Evolutionary conservation across 2,888 invertebrate genomes (phyloP).

Genomic region (Drosophila prostipennis): DNA sequence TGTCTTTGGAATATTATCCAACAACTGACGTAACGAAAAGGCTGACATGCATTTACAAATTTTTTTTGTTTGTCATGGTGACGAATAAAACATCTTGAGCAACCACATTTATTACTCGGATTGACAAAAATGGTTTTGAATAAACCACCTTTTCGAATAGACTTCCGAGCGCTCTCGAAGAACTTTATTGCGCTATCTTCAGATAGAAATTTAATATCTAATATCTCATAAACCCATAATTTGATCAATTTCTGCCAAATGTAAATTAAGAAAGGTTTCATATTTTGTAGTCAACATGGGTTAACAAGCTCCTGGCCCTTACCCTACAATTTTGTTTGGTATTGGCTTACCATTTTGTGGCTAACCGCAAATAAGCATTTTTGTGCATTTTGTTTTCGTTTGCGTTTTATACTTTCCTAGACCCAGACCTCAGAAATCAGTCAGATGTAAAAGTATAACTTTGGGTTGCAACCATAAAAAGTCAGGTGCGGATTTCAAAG

Average conservation of each 20-base stretch:
- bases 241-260: too few relatives aligned
- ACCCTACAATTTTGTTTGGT: not conserved
- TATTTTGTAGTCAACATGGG: not conserved
- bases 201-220: too few relatives aligned
- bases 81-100: not conserved
- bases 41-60: not conserved
- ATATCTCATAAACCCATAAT: too few relatives aligned
- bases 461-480: not conserved
- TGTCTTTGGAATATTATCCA: not conserved
- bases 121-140: too few relatives aligned
- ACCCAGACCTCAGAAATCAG: not conserved
- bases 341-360: conserved; percentile 5
- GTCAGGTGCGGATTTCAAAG: not conserved
- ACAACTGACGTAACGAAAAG: not conserved
- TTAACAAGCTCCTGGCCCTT: not conserved
- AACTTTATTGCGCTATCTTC: too few relatives aligned
- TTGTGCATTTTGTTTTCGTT: not conserved
- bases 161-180: too few relatives aligned
- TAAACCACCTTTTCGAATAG: too few relatives aligned
- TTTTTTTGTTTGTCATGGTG: conserved; percentile 1
- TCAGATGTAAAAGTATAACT: not conserved
- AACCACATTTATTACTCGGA: not conserved
- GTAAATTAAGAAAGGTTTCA: not conserved
- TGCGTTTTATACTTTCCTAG: conserved; percentile 1
- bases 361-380: conserved; percentile 2